These are phyloP conservation scores for Graphium colonna DNA, from an alignment of 2,888 invertebrate genomes.

Conservation along the genomic window DNA sequence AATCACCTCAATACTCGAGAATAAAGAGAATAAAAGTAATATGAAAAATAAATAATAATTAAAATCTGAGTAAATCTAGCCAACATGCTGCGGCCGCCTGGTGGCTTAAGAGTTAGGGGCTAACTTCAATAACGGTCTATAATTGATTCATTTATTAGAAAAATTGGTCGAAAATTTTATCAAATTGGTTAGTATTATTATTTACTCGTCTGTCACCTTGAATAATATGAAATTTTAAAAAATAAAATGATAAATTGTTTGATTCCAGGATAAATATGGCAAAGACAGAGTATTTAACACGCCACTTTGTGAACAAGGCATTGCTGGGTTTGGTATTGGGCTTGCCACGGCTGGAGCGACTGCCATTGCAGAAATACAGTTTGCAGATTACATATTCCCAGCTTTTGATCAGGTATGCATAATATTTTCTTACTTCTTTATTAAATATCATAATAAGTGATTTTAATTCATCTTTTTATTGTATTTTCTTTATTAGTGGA, in stretches of 20 bases:
- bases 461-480: too few relatives aligned
- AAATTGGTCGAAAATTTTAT: too few relatives aligned
- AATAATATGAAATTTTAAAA: too few relatives aligned
- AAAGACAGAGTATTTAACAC: constrained; percentile 97
- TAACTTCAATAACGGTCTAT: too few relatives aligned
- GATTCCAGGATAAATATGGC: constrained; percentile 90
- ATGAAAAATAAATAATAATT: too few relatives aligned
- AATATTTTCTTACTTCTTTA: neutral
- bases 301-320: constrained; percentile 97
- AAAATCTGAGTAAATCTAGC: too few relatives aligned
- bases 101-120: too few relatives aligned
- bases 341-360: constrained; percentile 94
- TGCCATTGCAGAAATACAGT: constrained; percentile 99
- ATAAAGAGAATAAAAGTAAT: too few relatives aligned
- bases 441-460: neutral
- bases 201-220: neutral
- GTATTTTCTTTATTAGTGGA: too few relatives aligned
- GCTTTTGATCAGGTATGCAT: constrained; percentile 95
- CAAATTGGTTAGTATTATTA: neutral
- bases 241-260: too few relatives aligned
- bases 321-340: constrained; percentile 98
- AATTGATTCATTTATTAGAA: neutral
- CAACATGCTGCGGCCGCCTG: too few relatives aligned
- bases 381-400: constrained; percentile 99
- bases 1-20: too few relatives aligned